Evolutionary conservation across 2,797 vertebrate genomes (phyloP).

Genomic region (Cuculus canorus): DNA sequence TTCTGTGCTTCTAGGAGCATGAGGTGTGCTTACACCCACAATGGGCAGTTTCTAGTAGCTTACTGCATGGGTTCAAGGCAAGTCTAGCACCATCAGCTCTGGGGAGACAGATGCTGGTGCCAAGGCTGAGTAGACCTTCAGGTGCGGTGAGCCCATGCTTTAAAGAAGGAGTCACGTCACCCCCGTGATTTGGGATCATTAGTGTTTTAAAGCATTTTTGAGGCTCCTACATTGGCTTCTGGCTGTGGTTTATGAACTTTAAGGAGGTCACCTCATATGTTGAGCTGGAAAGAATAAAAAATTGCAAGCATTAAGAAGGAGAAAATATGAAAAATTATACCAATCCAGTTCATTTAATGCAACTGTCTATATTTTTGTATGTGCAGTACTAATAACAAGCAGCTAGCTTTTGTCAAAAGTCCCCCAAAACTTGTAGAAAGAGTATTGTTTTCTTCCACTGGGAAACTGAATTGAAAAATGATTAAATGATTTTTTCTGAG

Average conservation of each 20-base stretch:
- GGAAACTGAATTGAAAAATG: background rate
- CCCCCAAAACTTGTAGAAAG: background rate
- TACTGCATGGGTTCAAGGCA: fast-evolving
- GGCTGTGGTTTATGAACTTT: fast-evolving
- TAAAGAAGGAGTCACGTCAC: background rate
- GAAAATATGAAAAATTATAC: background rate
- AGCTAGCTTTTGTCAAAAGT: background rate
- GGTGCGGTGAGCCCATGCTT: background rate
- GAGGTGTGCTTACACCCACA: fast-evolving
- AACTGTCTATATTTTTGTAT: background rate
- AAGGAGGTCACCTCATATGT: fast-evolving
- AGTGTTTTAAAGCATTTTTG: background rate
- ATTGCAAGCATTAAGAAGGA: background rate
- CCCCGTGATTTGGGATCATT: background rate
- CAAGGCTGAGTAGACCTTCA: background rate
- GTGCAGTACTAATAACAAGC: background rate
- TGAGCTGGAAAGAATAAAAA: background rate
- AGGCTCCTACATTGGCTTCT: background rate
- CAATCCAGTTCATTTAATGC: background rate
- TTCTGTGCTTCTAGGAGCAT: fast-evolving
- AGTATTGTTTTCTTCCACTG: background rate
- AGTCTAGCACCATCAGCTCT: fast-evolving
- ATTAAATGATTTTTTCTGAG: background rate
- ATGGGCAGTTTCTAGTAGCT: fast-evolving
- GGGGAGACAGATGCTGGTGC: fast-evolving